phyloP scores from a whole-genome alignment of 2,113 vertebrate genomes.

The Syrrhaptes paradoxus region DNA sequence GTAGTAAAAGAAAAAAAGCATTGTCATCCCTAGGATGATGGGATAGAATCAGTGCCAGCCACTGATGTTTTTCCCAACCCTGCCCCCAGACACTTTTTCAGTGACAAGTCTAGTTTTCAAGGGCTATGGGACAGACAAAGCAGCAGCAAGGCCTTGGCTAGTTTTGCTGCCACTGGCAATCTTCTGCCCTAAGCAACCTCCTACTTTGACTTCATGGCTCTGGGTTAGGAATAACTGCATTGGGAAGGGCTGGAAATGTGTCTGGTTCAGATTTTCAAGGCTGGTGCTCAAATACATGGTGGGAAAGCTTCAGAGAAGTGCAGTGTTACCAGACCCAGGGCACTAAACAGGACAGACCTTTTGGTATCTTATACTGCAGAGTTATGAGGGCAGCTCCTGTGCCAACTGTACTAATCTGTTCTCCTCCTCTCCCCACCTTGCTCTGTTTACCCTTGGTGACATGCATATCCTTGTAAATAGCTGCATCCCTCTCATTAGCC shows the following conservation, averaged over 20 bases:
- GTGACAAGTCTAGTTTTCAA: background rate
- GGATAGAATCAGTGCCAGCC: background rate
- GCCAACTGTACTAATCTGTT: background rate
- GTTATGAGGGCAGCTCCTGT: background rate
- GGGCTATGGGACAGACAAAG: background rate
- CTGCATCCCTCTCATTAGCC: background rate
- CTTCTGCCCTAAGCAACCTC: background rate
- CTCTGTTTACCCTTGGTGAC: background rate
- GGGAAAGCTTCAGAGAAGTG: background rate
- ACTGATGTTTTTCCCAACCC: background rate
- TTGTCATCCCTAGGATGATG: background rate
- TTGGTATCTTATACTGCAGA: background rate
- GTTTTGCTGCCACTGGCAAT: background rate
- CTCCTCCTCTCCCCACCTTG: accelerated
- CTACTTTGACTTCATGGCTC: background rate
- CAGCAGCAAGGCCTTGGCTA: background rate
- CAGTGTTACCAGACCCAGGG: background rate
- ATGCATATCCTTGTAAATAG: background rate
- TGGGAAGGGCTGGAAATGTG: background rate
- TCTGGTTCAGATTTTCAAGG: background rate
- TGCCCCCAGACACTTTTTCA: background rate
- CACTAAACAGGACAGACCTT: background rate
- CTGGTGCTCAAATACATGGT: background rate
- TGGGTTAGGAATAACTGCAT: background rate
- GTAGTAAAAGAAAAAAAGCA: background rate